Percentiles rank a stretch among this genome's conserved stretches.
Conservation (phyloP, 2,113 vertebrate genomes). For the Phodopus roborovskii region DNA sequence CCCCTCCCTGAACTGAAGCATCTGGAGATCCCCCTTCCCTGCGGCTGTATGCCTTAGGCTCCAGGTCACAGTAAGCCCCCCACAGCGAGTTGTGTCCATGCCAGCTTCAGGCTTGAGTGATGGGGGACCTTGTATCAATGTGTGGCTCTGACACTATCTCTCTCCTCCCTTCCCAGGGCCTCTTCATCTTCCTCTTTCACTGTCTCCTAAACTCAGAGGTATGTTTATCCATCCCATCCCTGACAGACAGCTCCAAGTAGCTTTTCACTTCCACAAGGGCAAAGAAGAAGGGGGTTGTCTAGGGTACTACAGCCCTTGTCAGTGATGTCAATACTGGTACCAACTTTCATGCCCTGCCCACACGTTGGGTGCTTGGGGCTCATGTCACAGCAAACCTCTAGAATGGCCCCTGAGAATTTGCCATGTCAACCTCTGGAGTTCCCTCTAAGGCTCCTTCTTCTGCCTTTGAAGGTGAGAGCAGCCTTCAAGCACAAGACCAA, state of each 20-base stretch:
- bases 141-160: background rate
- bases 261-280: background rate
- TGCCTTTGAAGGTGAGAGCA: conserved; percentile 91
- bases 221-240: background rate
- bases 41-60: background rate
- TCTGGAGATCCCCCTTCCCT: too few relatives aligned
- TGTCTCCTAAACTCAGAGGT: conserved; percentile 99
- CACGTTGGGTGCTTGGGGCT: accelerated
- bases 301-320: background rate
- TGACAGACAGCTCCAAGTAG: accelerated
- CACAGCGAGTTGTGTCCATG: background rate
- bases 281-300: background rate
- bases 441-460: background rate
- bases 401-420: accelerated
- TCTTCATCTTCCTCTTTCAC: conserved; percentile 99
- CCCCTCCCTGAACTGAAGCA: accelerated
- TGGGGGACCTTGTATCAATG: background rate
- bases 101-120: background rate
- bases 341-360: accelerated
- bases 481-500: conserved; percentile 99
- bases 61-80: background rate
- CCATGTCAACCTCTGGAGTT: accelerated
- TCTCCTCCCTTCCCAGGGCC: conserved; percentile 87
- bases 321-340: background rate
- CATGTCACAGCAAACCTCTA: accelerated